These are phyloP conservation scores for Coelinius sp. DNA, from an alignment of 2,888 invertebrate genomes.

Conservation along the genomic window DNA sequence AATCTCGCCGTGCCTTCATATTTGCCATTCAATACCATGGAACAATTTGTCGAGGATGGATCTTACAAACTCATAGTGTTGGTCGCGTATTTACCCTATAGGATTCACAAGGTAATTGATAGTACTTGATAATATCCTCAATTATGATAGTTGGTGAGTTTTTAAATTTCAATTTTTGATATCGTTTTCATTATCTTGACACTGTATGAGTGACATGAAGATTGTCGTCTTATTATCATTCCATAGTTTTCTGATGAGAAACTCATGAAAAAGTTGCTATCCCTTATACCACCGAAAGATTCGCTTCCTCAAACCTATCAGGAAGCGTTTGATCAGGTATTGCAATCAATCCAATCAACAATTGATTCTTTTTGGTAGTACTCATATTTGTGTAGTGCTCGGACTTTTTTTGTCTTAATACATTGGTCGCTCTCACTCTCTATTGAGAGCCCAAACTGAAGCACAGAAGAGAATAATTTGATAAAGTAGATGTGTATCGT, in stretches of 20 bases:
- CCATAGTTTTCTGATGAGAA: not conserved
- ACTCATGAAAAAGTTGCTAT: not conserved
- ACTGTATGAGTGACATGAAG: not conserved
- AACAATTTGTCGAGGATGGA: not conserved
- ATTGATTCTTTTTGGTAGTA: too few relatives aligned
- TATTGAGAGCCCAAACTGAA: too few relatives aligned
- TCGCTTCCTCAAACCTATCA: not conserved
- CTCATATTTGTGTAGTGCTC: too few relatives aligned
- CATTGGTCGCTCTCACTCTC: too few relatives aligned
- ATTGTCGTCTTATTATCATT: not conserved
- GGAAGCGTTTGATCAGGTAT: not conserved
- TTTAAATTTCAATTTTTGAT: not conserved
- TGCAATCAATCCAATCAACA: not conserved
- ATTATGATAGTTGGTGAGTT: too few relatives aligned
- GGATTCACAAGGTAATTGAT: not conserved
- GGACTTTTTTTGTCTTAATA: too few relatives aligned
- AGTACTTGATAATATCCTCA: not conserved
- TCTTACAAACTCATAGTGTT: not conserved
- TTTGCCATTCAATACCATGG: not conserved
- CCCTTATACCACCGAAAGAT: not conserved
- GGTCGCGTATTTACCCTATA: not conserved
- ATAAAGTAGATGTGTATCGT: too few relatives aligned
- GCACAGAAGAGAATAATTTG: too few relatives aligned
- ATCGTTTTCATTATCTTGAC: not conserved
- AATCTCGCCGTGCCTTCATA: not conserved